phyloP scores from a whole-genome alignment of 2,888 invertebrate genomes.

The Bimastos eiseni region DNA sequence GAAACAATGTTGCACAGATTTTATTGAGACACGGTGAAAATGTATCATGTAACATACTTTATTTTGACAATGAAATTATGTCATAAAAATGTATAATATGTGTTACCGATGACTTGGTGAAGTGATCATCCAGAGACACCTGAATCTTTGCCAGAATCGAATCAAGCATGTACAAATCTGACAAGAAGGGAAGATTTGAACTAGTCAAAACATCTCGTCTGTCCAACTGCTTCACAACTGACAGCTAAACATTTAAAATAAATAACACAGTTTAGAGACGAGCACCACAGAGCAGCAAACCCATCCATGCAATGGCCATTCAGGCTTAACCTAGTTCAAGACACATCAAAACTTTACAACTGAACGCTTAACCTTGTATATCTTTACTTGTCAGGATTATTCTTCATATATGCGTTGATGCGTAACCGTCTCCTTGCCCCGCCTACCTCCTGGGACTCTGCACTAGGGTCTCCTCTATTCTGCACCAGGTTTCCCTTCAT shows the following conservation, averaged over 20 bases:
- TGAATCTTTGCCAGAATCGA: conserved; percentile 77
- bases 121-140: conserved; percentile 69
- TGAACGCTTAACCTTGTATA: neutral
- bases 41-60: no score
- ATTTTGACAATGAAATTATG: no score
- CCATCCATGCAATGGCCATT: neutral
- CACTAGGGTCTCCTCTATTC: no score
- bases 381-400: neutral
- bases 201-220: conserved; percentile 1
- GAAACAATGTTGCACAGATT: no score
- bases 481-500: no score
- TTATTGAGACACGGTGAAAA: no score
- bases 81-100: neutral
- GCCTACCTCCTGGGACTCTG: no score
- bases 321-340: neutral
- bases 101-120: conserved; percentile 62
- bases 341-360: neutral
- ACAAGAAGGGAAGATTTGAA: conserved; percentile 21
- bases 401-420: no score
- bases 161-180: conserved; percentile 61
- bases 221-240: neutral
- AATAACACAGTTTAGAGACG: neutral
- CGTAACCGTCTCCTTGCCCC: neutral
- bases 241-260: neutral
- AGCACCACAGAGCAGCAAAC: neutral